Evolutionary conservation across 1,140 invertebrate species (phyloP), one percentile per base, ranked within the genome.

Genomic region (Andrena cerasifolii): DNA sequence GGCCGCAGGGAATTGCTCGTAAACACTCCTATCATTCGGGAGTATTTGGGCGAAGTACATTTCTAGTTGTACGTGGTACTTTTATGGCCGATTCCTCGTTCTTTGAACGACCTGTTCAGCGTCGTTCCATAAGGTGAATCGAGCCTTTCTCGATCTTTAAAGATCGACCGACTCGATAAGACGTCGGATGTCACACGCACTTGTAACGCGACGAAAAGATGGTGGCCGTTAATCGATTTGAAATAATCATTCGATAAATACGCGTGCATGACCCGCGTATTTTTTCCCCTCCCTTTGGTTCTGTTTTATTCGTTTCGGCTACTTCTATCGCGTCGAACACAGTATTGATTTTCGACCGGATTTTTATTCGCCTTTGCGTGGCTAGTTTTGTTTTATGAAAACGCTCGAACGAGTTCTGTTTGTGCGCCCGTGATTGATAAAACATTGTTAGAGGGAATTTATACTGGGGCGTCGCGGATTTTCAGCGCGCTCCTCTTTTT

Each of bases 291-390:
- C n/a, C n/a, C n/a, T n/a, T 33, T 0, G 7, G 7, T 56, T 47
- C 67, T 67, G 28, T 66, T 54, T 66, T 21, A 66, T 40, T 47
- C 65, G 53, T 49, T 49, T 58, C 40, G 28, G 73, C 31, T 33
- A 68, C 28, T 58, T 68, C 63, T n/a, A 76, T 68, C 65, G 56
- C 12, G 24, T 49, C 51, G 62, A 33, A 61, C 65, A 18, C 65
- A 24, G 47, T 68, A 76, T 76, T 68, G 73, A 76, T 76, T 76
- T 76, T 65, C 73, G 63, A 12, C 68, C 53, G 73, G 43, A 47
- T 47, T 68, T 76, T 76, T 76, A 76, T 76, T 76, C 73, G 53
- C 53, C 31, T 68, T 49, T n/a, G 21, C 63, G 53, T 8, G 40
- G 40, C 1, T 51, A 33, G 49, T 43, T 43, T n/a, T 31, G 51